phyloP scores from a whole-genome alignment of 2,113 vertebrate species.

The Melozone crissalis region DNA sequence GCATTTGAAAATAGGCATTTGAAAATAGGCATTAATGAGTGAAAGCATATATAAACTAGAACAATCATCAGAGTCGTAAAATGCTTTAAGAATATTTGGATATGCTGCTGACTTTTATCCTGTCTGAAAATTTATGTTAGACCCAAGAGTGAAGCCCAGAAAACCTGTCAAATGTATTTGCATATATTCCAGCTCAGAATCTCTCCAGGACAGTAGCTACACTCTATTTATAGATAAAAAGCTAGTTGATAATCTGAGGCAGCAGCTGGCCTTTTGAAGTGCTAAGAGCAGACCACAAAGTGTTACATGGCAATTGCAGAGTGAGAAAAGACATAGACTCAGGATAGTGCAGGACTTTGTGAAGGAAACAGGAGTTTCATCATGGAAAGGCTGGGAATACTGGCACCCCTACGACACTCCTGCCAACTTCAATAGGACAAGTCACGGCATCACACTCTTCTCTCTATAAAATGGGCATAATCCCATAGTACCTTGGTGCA shows the following conservation, averaged over 20 bases:
- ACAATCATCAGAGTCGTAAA: not conserved
- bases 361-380: not conserved
- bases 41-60: not conserved
- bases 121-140: not conserved
- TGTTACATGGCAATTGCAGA: not conserved
- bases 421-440: not conserved
- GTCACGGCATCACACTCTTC: not conserved
- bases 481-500: not conserved
- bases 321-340: not conserved
- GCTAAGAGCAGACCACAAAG: not conserved
- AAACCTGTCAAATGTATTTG: not conserved
- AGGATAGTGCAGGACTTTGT: not conserved
- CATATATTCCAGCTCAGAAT: not conserved
- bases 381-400: not conserved
- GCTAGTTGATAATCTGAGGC: not conserved
- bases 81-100: not conserved
- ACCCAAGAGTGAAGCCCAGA: not conserved
- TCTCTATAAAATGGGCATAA: not conserved
- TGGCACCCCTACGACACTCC: not conserved
- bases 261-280: slow-evolving; percentile 26
- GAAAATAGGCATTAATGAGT: not conserved
- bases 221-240: slow-evolving; percentile 8
- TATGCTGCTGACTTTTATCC: not conserved
- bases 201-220: not conserved
- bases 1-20: not conserved